Conservation (phyloP, 2,888 invertebrate species). For the Eledona agricola region DNA sequence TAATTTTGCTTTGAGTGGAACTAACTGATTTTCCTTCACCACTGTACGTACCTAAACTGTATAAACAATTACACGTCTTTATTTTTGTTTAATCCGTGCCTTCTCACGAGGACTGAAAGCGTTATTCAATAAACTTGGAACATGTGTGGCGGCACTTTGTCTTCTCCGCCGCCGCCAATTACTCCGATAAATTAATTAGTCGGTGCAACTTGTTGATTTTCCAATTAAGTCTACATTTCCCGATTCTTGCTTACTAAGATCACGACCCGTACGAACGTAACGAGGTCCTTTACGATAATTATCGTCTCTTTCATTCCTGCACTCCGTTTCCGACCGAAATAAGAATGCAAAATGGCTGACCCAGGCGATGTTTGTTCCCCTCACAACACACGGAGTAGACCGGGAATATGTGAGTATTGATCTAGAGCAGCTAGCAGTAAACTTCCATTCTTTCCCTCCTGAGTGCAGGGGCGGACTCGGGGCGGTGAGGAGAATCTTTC, state of each 20-base stretch:
- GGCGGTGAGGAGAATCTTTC: conserved; percentile 13
- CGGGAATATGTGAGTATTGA: conserved; percentile 58
- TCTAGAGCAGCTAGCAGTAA: conserved; percentile 56
- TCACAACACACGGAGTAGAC: conserved; percentile 51
- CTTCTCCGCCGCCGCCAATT: too few species aligned
- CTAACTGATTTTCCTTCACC: too few species aligned
- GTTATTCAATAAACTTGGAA: too few species aligned
- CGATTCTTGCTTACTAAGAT: conserved; percentile 42
- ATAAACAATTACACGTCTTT: too few species aligned
- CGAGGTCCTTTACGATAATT: conserved; percentile 51
- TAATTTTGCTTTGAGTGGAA: too few species aligned
- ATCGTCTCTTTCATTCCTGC: conserved; percentile 22
- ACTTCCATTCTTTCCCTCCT: conserved; percentile 57
- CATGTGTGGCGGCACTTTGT: too few species aligned
- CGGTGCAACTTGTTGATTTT: conserved; percentile 26
- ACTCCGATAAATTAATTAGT: conserved; percentile 25
- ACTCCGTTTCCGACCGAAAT: conserved; percentile 18
- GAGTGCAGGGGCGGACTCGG: conserved; percentile 31
- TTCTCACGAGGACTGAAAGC: too few species aligned
- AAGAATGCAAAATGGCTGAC: conserved; percentile 40
- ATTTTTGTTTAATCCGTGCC: too few species aligned
- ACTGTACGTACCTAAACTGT: too few species aligned
- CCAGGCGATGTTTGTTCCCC: conserved; percentile 49
- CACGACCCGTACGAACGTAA: conserved; percentile 54
- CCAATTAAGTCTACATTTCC: conserved; percentile 27